Base-by-base conservation (phyloP, 2,113 vertebrate species). In the Engystomops pustulosus region DNA sequence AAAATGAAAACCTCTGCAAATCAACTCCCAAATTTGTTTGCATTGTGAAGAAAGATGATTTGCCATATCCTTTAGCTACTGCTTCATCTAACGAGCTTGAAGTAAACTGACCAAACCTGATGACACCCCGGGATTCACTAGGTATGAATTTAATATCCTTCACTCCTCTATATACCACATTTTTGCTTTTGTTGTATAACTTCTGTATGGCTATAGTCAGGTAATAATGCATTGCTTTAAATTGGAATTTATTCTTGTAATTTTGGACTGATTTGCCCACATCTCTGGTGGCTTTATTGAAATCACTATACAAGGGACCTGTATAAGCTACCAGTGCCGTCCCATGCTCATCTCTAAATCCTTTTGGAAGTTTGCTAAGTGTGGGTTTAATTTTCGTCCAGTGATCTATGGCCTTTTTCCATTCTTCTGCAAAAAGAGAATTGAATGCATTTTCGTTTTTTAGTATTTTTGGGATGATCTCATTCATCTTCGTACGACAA, bases 201-300 rank as follows among this genome's bases (percentile, higher is more conserved):
- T 34, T 7, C 15, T 18, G 12, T 14, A 67, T 4, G 18, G 62
- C 32, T 17, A 18, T 67, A 32, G 62, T 34, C 32, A 67, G 3
- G 62, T 67, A 67, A 7, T 67, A 67, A 30, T 34, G 32, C 62
- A 67, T 67, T 32, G 62, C 62, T 34, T 30, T 67, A 67, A 30
- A 67, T 17, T 10, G 12, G 32, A 34, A 67, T 18, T 34, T 5
- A 0, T 67, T 30, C 62, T 20, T 32, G 15, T 67, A 67, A 18
- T 67, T 17, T 34, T 34, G 1, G 32, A 20, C 8, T 7, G 30
- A 34, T 6, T 17, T 8, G 14, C 62, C 62, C 30, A 67, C 32
- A 17, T 67, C 17, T 34, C 32, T 67, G 12, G 32, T 34, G 17
- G 62, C 62, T 32, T 67, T 34, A 34, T 67, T 34, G 32, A 67